Conservation (phyloP, 2,888 invertebrate species). For the Amphipoea lucens region DNA sequence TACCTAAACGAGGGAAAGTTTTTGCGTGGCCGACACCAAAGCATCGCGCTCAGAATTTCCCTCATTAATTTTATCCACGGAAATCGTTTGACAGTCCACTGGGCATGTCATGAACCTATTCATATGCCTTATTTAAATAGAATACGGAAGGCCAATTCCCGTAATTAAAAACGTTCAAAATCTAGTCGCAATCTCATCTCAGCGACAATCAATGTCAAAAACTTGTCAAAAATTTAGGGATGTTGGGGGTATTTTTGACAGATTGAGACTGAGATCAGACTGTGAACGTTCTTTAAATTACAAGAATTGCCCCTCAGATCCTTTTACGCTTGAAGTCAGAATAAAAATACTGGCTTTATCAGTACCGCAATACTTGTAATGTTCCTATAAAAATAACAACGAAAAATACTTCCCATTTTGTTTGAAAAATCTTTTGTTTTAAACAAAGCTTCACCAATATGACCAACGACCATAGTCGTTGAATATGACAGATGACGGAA, state of each 20-base stretch:
- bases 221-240: too few relatives aligned
- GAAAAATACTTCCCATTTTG: constrained; percentile 12
- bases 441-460: constrained; percentile 13
- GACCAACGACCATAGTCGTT: constrained; percentile 10
- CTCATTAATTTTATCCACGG: constrained; percentile 74
- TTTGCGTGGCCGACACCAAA: constrained; percentile 70
- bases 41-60: constrained; percentile 69
- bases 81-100: constrained; percentile 75
- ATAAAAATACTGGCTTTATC: constrained; percentile 17
- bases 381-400: constrained; percentile 1
- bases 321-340: constrained; percentile 21
- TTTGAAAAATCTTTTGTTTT: constrained; percentile 21
- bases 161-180: too few relatives aligned
- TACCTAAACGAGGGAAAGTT: constrained; percentile 70
- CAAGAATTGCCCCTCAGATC: not conserved
- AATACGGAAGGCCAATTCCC: not conserved
- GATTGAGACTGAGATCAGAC: too few relatives aligned
- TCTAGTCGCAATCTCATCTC: too few relatives aligned
- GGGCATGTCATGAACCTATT: constrained; percentile 64
- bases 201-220: too few relatives aligned
- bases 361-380: constrained; percentile 13
- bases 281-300: too few relatives aligned
- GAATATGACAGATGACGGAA: constrained; percentile 39
- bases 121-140: constrained; percentile 40
- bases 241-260: too few relatives aligned